These are phyloP conservation scores for Cephalopholis sonnerati DNA, from an alignment of 2,113 vertebrate species.

Conservation along the genomic window DNA sequence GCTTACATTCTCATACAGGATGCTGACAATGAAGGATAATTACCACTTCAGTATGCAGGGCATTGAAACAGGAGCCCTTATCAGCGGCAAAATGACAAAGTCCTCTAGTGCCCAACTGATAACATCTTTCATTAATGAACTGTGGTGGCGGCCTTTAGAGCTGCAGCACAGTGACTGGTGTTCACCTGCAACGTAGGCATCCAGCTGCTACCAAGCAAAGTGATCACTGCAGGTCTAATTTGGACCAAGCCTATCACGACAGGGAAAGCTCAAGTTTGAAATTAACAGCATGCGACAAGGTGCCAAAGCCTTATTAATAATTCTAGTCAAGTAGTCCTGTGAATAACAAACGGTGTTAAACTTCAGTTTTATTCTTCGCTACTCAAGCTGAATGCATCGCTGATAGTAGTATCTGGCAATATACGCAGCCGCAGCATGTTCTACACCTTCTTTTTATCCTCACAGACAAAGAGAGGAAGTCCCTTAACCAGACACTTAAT, in stretches of 20 bases:
- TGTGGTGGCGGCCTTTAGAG: background rate
- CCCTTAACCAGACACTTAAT: slow-evolving; percentile 36
- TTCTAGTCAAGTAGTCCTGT: background rate
- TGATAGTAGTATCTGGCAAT: background rate
- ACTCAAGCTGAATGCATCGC: background rate
- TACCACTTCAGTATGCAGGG: slow-evolving; percentile 23
- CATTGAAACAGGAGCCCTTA: slow-evolving; percentile 46
- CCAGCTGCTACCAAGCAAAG: background rate
- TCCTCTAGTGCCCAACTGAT: slow-evolving; percentile 4
- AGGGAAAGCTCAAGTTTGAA: background rate
- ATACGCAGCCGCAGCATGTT: background rate
- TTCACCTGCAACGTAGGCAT: background rate
- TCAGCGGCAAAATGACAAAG: slow-evolving; percentile 23
- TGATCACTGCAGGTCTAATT: background rate
- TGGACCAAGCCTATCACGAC: background rate
- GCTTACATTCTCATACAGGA: slow-evolving; percentile 16
- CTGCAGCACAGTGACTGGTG: background rate
- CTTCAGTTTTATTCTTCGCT: background rate
- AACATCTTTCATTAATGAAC: slow-evolving; percentile 45
- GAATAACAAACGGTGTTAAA: background rate
- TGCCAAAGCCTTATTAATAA: background rate
- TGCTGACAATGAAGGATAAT: slow-evolving; percentile 27
- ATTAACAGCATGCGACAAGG: background rate
- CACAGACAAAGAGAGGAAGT: slow-evolving; percentile 37
- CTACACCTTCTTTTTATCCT: slow-evolving; percentile 25